Evolutionary conservation across 2,113 vertebrate genomes (phyloP), one percentile per base, ranked within the genome.

Genomic region (Dolichallabes microphthalmus): DNA sequence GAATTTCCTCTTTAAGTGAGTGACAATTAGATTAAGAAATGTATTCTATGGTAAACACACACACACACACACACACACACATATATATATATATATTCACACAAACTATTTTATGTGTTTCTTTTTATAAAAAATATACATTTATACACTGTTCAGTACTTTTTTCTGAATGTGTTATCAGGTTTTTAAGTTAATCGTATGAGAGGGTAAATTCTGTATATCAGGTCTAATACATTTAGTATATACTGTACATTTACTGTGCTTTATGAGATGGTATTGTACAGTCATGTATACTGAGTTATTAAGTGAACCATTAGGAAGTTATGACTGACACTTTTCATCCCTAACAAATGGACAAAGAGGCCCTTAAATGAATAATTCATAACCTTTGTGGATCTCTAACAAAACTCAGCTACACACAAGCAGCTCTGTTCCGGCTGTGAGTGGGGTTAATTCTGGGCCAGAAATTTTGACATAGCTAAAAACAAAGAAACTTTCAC

Each of bases 1-100:
- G 57, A 85, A 30, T 61, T 80, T 73, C 61, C 83, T 53, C 73
- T 77, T 66, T 68, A 76, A 20, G 63, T 80, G 45, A 64, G 71
- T 55, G 68, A 58, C 61, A 15, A 85, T 73, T 61, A 73, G 22
- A 80, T 80, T 50, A 25, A 69, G 55, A 80, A 69, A 15, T 39
- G 52, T 58, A 61, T 84, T 84, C 22, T 27, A 60, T 58, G 22
- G 17, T 52, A 12, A 11, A 69, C 20, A 78, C 60, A 77, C 58
- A 66, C 61, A 80, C 53, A 35, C 32, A 85, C 61, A 30, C 22
- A 81, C 50, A 77, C n/a, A 57, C 50, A 77, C 50, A 55, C n/a
- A 57, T 39, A 6, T 39, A 3, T 39, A 6, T 39, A 35, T 35
- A 2, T 45, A 45, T 45, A 45, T 35, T 35, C 32, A 35, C 32